These are phyloP conservation scores for Platyscapa corneri DNA, from an alignment of 1,140 invertebrate species.

Conservation along the genomic window DNA sequence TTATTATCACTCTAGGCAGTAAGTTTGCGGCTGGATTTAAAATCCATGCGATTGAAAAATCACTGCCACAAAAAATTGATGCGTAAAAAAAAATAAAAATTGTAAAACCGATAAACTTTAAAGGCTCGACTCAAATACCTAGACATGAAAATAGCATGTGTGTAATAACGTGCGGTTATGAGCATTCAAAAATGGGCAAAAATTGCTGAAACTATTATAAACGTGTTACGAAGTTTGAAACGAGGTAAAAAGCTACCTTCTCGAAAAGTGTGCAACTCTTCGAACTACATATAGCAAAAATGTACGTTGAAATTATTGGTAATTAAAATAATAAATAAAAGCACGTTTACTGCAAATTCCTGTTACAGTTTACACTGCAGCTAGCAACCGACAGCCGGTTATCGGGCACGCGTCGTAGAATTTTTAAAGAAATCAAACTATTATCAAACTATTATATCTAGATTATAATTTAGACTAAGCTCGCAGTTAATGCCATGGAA, in stretches of 20 bases:
- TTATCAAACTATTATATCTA: too few species aligned
- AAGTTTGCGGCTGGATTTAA: conserved; percentile 64
- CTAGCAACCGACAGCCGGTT: background rate
- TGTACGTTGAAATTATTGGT: background rate
- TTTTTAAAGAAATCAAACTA: conserved; percentile 49
- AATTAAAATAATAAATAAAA: too few species aligned
- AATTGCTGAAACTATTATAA: background rate
- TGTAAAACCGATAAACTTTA: conserved; percentile 49
- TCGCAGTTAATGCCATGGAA: conserved; percentile 65
- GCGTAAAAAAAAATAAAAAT: conserved; percentile 55
- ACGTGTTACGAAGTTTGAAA: background rate
- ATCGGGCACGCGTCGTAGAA: conserved; percentile 53
- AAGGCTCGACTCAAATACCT: conserved; percentile 56
- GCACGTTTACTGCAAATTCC: background rate
- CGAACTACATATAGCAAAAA: background rate
- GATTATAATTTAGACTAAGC: conserved; percentile 59
- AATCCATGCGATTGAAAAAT: conserved; percentile 67
- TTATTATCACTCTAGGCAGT: conserved; percentile 57
- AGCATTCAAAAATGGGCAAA: conserved; percentile 24
- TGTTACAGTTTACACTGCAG: background rate
- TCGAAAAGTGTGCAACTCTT: background rate
- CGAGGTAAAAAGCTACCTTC: background rate
- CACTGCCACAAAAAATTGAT: conserved; percentile 43
- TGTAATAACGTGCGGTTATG: conserved; percentile 34
- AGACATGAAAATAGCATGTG: conserved; percentile 25